Evolutionary conservation across 1,140 invertebrate genomes (phyloP).

Genomic region (Papilio helenus): DNA sequence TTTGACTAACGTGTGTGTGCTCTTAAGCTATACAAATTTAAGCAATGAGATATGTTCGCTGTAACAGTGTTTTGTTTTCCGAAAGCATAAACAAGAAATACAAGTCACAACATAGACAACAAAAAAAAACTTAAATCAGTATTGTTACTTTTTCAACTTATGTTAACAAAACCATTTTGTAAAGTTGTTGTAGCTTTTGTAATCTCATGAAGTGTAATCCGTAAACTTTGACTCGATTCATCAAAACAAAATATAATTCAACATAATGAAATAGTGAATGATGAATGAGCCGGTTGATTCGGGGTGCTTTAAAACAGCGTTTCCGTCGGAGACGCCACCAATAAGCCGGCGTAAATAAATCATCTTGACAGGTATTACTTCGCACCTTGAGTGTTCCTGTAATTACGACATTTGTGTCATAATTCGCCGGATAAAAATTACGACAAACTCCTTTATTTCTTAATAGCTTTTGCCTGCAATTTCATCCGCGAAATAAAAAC

Average conservation of each 20-base stretch:
- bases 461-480: no score
- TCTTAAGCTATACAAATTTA: no score
- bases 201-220: no score
- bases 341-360: conserved; percentile 70
- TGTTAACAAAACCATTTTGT: no score
- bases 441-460: background rate
- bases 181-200: no score
- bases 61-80: no score
- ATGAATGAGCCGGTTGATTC: conserved; percentile 22
- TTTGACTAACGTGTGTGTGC: no score
- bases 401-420: conserved; percentile 55
- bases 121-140: no score
- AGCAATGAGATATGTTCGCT: no score
- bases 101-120: no score
- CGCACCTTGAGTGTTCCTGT: conserved; percentile 61
- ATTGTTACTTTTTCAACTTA: no score
- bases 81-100: no score
- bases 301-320: conserved; percentile 16
- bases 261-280: conserved; percentile 34
- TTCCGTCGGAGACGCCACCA: conserved; percentile 47
- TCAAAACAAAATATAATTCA: conserved; percentile 13
- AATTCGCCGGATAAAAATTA: background rate
- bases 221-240: background rate
- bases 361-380: conserved; percentile 77
- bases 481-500: background rate